These are phyloP conservation scores for Brenthis ino DNA, from an alignment of 2,888 invertebrate genomes.

Conservation along the genomic window DNA sequence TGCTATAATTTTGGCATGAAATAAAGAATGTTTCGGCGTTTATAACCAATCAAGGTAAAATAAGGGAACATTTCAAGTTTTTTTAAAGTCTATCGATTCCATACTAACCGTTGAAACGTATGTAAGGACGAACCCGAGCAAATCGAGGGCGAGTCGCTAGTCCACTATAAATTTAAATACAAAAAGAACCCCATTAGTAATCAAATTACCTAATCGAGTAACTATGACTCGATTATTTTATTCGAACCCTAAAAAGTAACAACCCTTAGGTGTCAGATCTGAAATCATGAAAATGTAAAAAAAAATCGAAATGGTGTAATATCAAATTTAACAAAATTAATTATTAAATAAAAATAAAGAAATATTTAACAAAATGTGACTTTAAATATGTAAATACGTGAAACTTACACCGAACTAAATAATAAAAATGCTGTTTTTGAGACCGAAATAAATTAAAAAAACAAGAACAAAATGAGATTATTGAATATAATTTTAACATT, in stretches of 20 bases:
- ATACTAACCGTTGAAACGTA: no score
- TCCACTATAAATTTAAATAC: no score
- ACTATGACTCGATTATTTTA: background rate
- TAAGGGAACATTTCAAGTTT: no score
- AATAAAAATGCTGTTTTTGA: background rate
- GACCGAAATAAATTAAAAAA: background rate
- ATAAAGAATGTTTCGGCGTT: no score
- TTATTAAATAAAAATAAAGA: background rate
- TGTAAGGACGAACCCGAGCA: no score
- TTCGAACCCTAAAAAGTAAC: background rate
- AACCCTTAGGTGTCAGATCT: background rate
- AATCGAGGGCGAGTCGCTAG: no score
- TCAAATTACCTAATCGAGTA: no score
- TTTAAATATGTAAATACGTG: background rate
- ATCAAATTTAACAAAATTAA: background rate
- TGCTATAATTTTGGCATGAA: no score
- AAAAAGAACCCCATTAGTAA: no score
- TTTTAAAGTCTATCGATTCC: no score
- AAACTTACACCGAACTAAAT: background rate
- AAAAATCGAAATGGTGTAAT: background rate
- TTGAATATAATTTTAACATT: conserved; percentile 52
- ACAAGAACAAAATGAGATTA: conserved; percentile 52
- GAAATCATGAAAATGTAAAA: background rate
- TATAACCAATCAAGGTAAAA: no score
- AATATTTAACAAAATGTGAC: background rate